phyloP scores from a whole-genome alignment of 1,140 invertebrate species.

The Delia radicum region DNA sequence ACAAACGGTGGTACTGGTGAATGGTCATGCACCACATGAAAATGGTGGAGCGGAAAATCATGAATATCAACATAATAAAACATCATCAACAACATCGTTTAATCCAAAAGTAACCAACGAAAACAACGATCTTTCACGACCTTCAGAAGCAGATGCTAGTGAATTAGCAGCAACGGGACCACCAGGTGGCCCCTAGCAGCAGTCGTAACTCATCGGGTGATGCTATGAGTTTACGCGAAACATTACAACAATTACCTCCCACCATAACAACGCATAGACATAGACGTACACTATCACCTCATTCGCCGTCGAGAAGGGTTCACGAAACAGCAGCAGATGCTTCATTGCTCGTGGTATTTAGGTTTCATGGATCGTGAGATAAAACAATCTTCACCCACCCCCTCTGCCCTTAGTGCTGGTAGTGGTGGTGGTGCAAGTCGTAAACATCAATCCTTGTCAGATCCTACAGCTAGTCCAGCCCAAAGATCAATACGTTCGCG shows the following conservation, averaged over 20 bases:
- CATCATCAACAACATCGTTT: background rate
- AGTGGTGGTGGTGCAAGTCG: constrained; percentile 32
- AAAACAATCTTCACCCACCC: constrained; percentile 49
- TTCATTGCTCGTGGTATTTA: constrained; percentile 48
- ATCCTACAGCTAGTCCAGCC: constrained; percentile 54
- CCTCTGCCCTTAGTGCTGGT: constrained; percentile 39
- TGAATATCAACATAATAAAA: background rate
- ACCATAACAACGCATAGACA: constrained; percentile 38
- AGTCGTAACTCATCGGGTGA: constrained; percentile 52
- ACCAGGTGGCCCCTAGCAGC: constrained; percentile 34
- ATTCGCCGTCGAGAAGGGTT: constrained; percentile 34
- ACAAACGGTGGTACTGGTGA: constrained; percentile 49
- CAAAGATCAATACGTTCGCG: constrained; percentile 51
- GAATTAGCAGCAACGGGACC: background rate
- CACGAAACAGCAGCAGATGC: constrained; percentile 40
- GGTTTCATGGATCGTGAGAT: constrained; percentile 53
- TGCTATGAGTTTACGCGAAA: constrained; percentile 49
- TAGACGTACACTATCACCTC: constrained; percentile 42
- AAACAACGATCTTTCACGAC: constrained; percentile 4
- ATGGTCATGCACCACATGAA: constrained; percentile 44
- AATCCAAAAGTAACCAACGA: background rate
- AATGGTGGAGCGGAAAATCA: constrained; percentile 33
- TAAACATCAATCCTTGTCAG: constrained; percentile 51
- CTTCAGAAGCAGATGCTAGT: constrained; percentile 13
- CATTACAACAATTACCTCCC: constrained; percentile 47